phyloP scores from a whole-genome alignment of 1,140 invertebrate genomes.

The Carposina sasakii region DNA sequence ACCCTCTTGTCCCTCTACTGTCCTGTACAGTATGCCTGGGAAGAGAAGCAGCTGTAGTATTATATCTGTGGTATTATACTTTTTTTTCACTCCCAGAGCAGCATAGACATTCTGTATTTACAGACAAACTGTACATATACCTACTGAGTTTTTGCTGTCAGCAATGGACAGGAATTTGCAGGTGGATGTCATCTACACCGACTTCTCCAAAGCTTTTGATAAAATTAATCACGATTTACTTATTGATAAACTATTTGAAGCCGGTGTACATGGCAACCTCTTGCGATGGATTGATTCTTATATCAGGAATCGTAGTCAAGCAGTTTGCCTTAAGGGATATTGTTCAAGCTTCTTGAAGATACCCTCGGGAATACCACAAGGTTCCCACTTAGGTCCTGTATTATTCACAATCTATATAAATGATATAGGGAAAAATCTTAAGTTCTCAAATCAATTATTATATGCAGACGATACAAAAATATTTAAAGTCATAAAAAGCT shows the following conservation, averaged over 20 bases:
- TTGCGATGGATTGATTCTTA: conserved; percentile 4
- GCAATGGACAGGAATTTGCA: too few species aligned
- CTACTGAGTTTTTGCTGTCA: too few species aligned
- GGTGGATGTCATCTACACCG: background rate
- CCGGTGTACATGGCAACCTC: background rate
- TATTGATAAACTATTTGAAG: background rate
- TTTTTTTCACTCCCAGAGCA: too few species aligned
- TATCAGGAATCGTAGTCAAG: background rate
- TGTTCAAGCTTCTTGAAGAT: background rate
- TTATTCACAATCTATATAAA: conserved; percentile 1
- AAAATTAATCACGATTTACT: conserved; percentile 3
- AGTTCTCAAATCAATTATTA: background rate
- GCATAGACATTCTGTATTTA: too few species aligned
- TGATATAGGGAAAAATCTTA: background rate
- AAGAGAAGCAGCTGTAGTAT: too few species aligned
- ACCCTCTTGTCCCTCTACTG: too few species aligned
- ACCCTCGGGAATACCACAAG: background rate
- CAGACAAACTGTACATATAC: too few species aligned
- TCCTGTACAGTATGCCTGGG: too few species aligned
- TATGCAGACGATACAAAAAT: background rate
- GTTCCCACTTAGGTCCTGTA: background rate
- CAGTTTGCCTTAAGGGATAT: background rate
- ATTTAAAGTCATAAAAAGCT: background rate
- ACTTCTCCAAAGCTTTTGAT: conserved; percentile 11
- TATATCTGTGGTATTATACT: too few species aligned